Evolutionary conservation across 2,797 vertebrate genomes (phyloP).

Genomic region (Aphelocoma californica): DNA sequence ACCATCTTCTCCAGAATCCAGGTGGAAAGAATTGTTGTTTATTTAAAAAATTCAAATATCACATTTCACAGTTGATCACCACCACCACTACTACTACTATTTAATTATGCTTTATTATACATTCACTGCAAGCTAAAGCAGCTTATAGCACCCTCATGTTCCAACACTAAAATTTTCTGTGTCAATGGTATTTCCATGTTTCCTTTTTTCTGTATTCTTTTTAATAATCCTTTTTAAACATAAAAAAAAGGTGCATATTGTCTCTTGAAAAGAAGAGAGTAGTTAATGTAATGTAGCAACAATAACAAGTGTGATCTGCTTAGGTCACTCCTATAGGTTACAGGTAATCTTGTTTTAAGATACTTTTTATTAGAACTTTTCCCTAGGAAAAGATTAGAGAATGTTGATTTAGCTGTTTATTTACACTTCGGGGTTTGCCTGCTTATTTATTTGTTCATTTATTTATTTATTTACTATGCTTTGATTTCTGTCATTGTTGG

Average conservation of each 20-base stretch:
- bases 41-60: not conserved
- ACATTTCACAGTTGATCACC: not conserved
- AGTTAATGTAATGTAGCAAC: not conserved
- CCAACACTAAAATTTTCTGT: not conserved
- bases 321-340: not conserved
- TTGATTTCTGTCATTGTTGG: not conserved
- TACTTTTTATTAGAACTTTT: not conserved
- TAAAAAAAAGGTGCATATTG: rapidly evolving
- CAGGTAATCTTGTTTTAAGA: not conserved
- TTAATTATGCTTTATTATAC: not conserved
- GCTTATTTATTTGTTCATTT: not conserved
- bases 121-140: not conserved
- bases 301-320: not conserved
- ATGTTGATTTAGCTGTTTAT: not conserved
- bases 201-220: not conserved
- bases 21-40: not conserved
- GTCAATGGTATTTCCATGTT: not conserved
- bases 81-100: not conserved
- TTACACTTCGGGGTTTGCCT: not conserved
- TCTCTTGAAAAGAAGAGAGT: not conserved
- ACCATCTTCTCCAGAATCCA: not conserved
- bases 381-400: not conserved
- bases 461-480: not conserved
- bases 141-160: not conserved
- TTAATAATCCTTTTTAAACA: not conserved